Percentiles rank a stretch among this genome's conserved stretches.
phyloP scores from a whole-genome alignment of 2,113 vertebrate species.

The Sphyrna mokarran region DNA sequence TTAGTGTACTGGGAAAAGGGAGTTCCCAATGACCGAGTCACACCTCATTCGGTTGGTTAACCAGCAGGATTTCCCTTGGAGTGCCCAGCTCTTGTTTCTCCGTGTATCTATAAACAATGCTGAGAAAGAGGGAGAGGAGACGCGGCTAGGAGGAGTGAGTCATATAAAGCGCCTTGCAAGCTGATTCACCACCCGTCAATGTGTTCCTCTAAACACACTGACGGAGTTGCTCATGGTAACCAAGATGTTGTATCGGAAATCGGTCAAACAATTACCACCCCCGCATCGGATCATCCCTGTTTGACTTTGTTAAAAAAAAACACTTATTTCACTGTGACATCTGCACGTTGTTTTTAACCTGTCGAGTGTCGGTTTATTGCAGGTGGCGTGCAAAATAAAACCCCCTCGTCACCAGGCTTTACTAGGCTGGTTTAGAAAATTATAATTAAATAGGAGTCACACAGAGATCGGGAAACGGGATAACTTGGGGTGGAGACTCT shows the following conservation, averaged over 20 bases:
- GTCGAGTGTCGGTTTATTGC: too few species aligned
- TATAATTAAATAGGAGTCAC: too few species aligned
- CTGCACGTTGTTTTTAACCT: background rate
- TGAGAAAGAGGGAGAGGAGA: background rate
- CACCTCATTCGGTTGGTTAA: background rate
- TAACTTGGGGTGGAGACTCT: too few species aligned
- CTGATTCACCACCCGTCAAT: background rate
- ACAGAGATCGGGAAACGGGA: too few species aligned
- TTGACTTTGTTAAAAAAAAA: background rate
- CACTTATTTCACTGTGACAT: background rate
- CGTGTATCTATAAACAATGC: background rate
- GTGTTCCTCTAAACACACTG: background rate
- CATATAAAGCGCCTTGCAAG: background rate
- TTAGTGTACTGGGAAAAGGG: background rate
- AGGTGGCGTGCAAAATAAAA: too few species aligned
- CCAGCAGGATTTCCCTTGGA: background rate
- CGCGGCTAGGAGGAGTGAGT: background rate
- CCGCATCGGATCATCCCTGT: background rate
- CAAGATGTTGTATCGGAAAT: background rate
- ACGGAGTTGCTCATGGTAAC: background rate
- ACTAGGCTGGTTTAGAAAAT: too few species aligned
- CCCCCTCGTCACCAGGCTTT: too few species aligned
- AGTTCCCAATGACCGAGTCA: background rate
- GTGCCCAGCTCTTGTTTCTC: background rate
- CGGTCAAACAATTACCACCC: background rate